Conservation (phyloP, 2,797 vertebrate species). For the Heteromormyrus szaboi region DNA sequence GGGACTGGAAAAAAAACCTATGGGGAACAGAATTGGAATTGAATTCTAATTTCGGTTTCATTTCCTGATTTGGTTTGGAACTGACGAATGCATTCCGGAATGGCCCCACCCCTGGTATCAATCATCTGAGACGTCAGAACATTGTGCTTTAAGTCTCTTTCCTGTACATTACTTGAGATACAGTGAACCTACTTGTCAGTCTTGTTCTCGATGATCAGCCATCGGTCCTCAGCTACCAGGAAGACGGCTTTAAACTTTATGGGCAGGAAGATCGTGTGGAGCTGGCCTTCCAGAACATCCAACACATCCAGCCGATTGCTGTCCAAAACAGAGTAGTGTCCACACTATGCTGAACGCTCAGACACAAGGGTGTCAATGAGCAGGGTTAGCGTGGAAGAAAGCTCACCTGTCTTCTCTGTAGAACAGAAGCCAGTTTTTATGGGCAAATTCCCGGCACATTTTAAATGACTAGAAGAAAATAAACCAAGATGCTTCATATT, state of each 20-base stretch:
- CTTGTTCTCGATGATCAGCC: slow-evolving; percentile 81
- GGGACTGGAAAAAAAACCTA: neutral
- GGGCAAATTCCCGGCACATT: slow-evolving; percentile 90
- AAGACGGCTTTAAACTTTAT: slow-evolving; percentile 78
- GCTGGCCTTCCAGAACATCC: slow-evolving; percentile 80
- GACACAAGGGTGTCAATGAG: neutral
- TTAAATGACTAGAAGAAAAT: slow-evolving; percentile 60
- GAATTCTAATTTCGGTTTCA: neutral
- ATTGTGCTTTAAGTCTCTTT: neutral
- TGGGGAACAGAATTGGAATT: neutral
- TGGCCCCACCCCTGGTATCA: neutral
- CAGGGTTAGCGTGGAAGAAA: neutral
- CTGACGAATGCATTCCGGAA: neutral
- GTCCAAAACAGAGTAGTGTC: slow-evolving; percentile 25
- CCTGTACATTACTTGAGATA: neutral
- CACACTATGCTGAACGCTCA: slow-evolving; percentile 7
- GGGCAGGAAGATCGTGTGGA: slow-evolving; percentile 82
- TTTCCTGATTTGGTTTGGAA: neutral
- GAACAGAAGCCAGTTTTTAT: slow-evolving; percentile 96
- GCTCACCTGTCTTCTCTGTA: slow-evolving; percentile 83
- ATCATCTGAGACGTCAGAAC: neutral
- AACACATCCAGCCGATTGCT: slow-evolving; percentile 81
- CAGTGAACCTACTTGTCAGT: slow-evolving; percentile 71
- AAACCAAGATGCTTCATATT: neutral
- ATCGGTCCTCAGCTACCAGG: slow-evolving; percentile 86